Evolutionary conservation across 1,140 invertebrate species (phyloP).

Genomic region (Trichonephila clavata): DNA sequence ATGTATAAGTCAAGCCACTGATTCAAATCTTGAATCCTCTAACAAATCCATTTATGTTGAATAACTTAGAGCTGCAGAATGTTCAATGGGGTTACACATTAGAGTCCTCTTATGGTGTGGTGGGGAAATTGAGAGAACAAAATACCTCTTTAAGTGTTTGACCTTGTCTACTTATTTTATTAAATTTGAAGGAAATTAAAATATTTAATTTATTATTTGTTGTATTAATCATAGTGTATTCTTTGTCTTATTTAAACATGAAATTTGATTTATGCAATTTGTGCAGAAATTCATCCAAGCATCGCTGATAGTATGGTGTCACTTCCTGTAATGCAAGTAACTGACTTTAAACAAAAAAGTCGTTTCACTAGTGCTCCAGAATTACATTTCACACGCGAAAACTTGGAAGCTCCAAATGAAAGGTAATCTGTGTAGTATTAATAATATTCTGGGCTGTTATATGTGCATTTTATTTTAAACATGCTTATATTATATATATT

Average conservation of each 20-base stretch:
- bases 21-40: no score
- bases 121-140: no score
- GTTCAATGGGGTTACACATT: no score
- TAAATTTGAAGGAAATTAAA: neutral
- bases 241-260: neutral
- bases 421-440: neutral
- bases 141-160: no score
- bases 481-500: neutral
- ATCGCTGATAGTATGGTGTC: conserved; percentile 44
- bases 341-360: neutral
- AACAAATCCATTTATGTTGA: no score
- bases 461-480: neutral
- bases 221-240: neutral
- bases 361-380: conserved; percentile 50
- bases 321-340: conserved; percentile 39
- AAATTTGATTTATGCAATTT: neutral
- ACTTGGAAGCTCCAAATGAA: neutral
- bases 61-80: no score
- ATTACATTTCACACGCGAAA: neutral
- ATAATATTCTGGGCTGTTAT: no score
- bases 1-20: no score
- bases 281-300: conserved; percentile 13
- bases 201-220: neutral
- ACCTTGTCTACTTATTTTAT: neutral
- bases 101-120: no score